phyloP scores from a whole-genome alignment of 1,140 invertebrate species.

The Calycopis cecrops region DNA sequence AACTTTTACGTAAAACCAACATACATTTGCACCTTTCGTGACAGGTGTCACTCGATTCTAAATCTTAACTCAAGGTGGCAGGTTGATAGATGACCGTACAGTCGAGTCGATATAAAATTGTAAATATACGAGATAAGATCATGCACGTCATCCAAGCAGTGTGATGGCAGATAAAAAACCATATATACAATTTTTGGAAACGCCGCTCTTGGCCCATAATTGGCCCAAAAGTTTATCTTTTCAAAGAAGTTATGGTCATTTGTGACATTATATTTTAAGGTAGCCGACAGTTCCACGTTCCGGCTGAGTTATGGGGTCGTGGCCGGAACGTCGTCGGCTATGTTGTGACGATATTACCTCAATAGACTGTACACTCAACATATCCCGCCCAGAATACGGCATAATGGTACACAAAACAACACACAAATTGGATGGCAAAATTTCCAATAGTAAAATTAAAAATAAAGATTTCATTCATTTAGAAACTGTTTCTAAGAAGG shows the following conservation, averaged over 20 bases:
- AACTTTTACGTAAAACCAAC: constrained; percentile 41
- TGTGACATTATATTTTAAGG: constrained; percentile 41
- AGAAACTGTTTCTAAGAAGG: too few species aligned
- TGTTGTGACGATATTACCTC: constrained; percentile 24
- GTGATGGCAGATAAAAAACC: constrained; percentile 52
- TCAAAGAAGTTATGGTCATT: constrained; percentile 62
- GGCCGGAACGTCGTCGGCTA: constrained; percentile 29
- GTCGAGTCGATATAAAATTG: constrained; percentile 23
- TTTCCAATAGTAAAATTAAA: too few species aligned
- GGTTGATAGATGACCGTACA: not conserved
- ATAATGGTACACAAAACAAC: too few species aligned
- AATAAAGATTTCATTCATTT: too few species aligned
- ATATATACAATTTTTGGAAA: constrained; percentile 64
- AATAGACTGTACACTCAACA: constrained; percentile 5
- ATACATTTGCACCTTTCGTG: constrained; percentile 3
- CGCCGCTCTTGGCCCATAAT: constrained; percentile 53
- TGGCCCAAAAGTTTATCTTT: constrained; percentile 62
- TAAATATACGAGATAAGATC: constrained; percentile 43
- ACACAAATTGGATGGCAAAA: too few species aligned
- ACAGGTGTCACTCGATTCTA: constrained; percentile 8
- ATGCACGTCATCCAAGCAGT: constrained; percentile 48
- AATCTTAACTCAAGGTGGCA: not conserved
- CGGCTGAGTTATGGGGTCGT: constrained; percentile 48
- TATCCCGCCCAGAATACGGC: not conserved
- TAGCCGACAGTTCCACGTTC: constrained; percentile 32